Evolutionary conservation across 1,140 invertebrate genomes (phyloP).

Genomic region (Scaptodrosophila lebanonensis): DNA sequence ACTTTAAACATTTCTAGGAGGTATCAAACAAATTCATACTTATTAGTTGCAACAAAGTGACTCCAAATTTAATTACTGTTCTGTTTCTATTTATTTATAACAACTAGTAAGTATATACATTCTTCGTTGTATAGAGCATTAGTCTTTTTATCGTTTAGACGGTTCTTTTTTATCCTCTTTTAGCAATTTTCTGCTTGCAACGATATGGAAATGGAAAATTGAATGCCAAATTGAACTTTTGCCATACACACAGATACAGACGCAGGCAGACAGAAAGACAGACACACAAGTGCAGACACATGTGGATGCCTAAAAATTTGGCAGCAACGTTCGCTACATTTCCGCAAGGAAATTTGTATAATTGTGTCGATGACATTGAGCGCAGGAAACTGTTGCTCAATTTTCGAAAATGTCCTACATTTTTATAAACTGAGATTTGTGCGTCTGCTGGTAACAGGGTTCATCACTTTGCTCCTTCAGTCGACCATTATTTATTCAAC

Average conservation of each 20-base stretch:
- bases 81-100: too few species aligned
- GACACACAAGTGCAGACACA: not conserved
- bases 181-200: constrained; percentile 35
- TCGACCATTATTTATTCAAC: constrained; percentile 36
- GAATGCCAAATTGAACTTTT: constrained; percentile 72
- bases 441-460: constrained; percentile 1
- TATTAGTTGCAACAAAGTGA: too few species aligned
- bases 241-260: too few species aligned
- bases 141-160: not conserved
- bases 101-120: too few species aligned
- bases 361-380: constrained; percentile 66
- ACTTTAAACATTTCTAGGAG: too few species aligned
- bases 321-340: constrained; percentile 32
- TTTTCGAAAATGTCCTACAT: constrained; percentile 4
- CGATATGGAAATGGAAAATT: constrained; percentile 64
- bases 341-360: constrained; percentile 65
- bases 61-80: too few species aligned
- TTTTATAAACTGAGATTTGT: too few species aligned
- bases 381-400: constrained; percentile 55
- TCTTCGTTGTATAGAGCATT: too few species aligned
- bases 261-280: not conserved
- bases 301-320: constrained; percentile 16
- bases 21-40: too few species aligned
- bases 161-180: constrained; percentile 12
- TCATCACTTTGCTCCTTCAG: not conserved